phyloP scores from a whole-genome alignment of 35 echinoderm and acorn worm genomes.

The Heliocidaris erythrogramma region DNA sequence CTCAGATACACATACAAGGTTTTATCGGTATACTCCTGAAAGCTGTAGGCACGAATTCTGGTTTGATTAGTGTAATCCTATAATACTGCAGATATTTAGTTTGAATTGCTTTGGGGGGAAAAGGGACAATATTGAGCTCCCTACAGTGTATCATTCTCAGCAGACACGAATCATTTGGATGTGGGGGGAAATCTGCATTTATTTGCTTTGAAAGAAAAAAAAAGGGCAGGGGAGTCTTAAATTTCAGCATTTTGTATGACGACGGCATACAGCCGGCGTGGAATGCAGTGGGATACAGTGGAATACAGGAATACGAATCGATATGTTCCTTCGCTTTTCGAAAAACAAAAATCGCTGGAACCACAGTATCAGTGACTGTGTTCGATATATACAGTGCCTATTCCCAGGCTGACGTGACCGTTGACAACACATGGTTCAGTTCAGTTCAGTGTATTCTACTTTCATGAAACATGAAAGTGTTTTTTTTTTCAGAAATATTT shows the following conservation, averaged over 20 bases:
- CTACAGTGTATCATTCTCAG: not conserved
- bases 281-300: not conserved
- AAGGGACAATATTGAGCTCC: not conserved
- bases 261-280: not conserved
- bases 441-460: too few relatives aligned
- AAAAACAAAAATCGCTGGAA: not conserved
- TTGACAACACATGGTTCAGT: too few relatives aligned
- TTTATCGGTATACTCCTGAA: not conserved
- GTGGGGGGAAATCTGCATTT: not conserved
- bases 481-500: too few relatives aligned
- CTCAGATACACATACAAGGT: not conserved
- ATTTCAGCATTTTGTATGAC: too few relatives aligned
- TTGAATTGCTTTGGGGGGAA: not conserved
- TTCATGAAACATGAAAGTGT: too few relatives aligned
- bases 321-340: not conserved
- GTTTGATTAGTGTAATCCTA: constrained; percentile 18
- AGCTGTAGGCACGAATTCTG: not conserved
- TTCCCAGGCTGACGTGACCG: too few relatives aligned
- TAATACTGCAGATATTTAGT: not conserved
- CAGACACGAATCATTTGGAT: not conserved
- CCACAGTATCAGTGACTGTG: too few relatives aligned
- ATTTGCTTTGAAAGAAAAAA: not conserved
- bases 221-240: not conserved
- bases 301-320: not conserved
- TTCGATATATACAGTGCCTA: too few relatives aligned